phyloP scores from a whole-genome alignment of 2,797 vertebrate species.

The Agapornis canus region DNA sequence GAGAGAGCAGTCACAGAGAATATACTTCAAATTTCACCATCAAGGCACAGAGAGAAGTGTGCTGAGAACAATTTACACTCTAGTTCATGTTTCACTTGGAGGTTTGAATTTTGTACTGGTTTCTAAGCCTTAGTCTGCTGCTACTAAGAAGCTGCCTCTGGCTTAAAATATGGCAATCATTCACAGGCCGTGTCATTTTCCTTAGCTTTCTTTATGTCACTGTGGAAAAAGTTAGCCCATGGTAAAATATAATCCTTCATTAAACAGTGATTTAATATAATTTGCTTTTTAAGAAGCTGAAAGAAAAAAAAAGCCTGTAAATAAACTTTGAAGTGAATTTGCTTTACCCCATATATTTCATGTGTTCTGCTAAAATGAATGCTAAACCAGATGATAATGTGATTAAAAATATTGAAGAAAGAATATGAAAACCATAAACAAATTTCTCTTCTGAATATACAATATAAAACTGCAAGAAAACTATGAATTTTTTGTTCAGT shows the following conservation, averaged over 20 bases:
- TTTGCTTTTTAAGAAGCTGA: not conserved
- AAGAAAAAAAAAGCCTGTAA: not conserved
- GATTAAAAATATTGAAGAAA: not conserved
- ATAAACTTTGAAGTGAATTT: not conserved
- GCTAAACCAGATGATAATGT: not conserved
- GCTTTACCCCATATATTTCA: not conserved
- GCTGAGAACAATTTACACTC: not conserved
- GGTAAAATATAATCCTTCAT: conserved; percentile 16
- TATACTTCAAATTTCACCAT: conserved; percentile 30
- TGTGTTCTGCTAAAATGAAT: not conserved
- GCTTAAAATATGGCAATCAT: not conserved
- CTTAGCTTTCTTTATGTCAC: not conserved
- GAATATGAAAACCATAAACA: not conserved
- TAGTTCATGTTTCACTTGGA: not conserved
- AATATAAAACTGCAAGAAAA: not conserved
- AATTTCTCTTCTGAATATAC: not conserved
- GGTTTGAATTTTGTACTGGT: conserved; percentile 2
- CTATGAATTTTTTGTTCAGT: not conserved
- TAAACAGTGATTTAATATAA: not conserved
- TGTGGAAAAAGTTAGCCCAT: not conserved
- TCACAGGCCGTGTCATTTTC: not conserved
- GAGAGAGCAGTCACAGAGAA: conserved; percentile 17
- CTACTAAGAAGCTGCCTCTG: not conserved
- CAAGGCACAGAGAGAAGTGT: not conserved
- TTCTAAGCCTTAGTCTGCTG: not conserved